Evolutionary conservation across 37 sponge, comb jelly and placozoan genomes (phyloP).

Genomic region (Hexactinellida sp.): DNA sequence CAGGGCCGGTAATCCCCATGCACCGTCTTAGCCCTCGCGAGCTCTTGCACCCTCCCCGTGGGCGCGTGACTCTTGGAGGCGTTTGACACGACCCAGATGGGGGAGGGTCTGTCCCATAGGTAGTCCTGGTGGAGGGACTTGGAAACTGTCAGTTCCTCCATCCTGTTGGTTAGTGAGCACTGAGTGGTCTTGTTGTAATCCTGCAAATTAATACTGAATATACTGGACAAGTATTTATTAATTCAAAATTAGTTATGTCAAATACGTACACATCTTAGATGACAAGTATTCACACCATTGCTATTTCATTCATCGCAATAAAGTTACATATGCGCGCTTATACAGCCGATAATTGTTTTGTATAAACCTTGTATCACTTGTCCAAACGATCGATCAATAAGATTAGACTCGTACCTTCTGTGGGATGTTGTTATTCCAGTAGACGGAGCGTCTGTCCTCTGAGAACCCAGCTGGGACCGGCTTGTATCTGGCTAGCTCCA

Average conservation of each 20-base stretch:
- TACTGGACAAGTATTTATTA: too few species aligned
- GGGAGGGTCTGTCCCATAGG: conserved; percentile 39
- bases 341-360: too few species aligned
- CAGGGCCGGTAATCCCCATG: conserved; percentile 39
- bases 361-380: too few species aligned
- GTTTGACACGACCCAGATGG: conserved; percentile 35
- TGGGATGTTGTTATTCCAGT: conserved; percentile 64
- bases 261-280: too few species aligned
- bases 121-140: conserved; percentile 46
- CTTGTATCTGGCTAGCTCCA: conserved; percentile 20
- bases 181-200: background rate
- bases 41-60: conserved; percentile 21
- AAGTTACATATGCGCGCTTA: too few species aligned
- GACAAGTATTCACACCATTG: too few species aligned
- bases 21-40: conserved; percentile 35
- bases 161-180: conserved; percentile 32
- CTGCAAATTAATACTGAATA: background rate
- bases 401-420: too few species aligned
- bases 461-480: conserved; percentile 39
- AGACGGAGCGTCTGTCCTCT: conserved; percentile 78
- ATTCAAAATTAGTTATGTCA: too few species aligned
- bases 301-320: too few species aligned
- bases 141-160: conserved; percentile 28
- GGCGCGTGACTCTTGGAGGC: conserved; percentile 27
- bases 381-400: too few species aligned